Evolutionary conservation across 2,113 vertebrate genomes (phyloP).

Genomic region (Cephalopholis sonnerati): DNA sequence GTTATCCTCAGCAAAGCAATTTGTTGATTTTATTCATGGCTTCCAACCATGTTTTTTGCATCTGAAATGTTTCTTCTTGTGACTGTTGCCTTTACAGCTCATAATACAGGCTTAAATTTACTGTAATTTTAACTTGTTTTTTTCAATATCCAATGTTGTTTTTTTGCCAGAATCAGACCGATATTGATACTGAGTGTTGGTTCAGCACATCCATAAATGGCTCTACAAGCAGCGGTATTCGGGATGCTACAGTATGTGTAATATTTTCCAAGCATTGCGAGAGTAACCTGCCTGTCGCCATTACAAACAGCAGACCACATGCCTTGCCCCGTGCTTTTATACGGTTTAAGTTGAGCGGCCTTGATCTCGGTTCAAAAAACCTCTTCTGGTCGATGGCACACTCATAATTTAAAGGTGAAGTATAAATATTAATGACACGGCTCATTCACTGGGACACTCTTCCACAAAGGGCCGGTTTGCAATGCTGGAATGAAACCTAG

Average conservation of each 20-base stretch:
- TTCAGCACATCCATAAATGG: conserved; percentile 67
- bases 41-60: not conserved
- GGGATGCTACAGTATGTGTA: conserved; percentile 43
- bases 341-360: conserved; percentile 34
- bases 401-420: conserved; percentile 74
- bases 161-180: not conserved
- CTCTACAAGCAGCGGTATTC: conserved; percentile 12
- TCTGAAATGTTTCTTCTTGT: not conserved
- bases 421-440: conserved; percentile 74
- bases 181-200: not conserved
- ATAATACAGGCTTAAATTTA: not conserved
- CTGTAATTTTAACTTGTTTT: conserved; percentile 1
- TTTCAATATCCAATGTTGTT: not conserved
- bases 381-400: conserved; percentile 57
- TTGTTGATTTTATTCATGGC: not conserved
- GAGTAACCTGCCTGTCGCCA: conserved; percentile 44
- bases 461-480: conserved; percentile 1
- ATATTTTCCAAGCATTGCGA: conserved; percentile 57
- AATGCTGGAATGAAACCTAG: conserved; percentile 22
- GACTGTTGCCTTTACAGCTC: not conserved
- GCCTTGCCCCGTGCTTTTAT: conserved; percentile 37
- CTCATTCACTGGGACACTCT: conserved; percentile 58
- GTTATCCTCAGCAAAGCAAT: not conserved
- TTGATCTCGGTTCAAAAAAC: conserved; percentile 54
- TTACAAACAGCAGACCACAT: conserved; percentile 67